These are phyloP conservation scores for Poecile montanus DNA, from an alignment of 2,797 vertebrate species.

Conservation along the genomic window DNA sequence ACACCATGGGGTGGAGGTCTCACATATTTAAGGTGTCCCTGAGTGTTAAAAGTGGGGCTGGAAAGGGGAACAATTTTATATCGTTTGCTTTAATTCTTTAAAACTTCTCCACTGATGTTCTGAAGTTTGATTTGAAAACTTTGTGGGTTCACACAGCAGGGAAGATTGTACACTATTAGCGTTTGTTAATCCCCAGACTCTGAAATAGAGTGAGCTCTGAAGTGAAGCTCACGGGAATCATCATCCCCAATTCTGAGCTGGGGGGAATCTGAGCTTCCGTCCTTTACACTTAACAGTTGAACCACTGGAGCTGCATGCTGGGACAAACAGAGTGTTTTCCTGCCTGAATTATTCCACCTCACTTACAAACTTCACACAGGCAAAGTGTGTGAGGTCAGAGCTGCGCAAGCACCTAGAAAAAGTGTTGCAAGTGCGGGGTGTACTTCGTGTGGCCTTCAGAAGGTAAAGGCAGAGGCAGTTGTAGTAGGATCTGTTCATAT, in stretches of 20 bases:
- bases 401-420: not conserved
- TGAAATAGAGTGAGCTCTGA: not conserved
- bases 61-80: not conserved
- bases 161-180: accelerated
- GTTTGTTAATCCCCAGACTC: not conserved
- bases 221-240: not conserved
- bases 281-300: not conserved
- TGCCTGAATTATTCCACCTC: not conserved
- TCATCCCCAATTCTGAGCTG: not conserved
- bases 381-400: not conserved
- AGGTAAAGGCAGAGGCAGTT: not conserved
- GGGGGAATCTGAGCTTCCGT: not conserved
- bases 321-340: not conserved
- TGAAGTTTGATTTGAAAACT: not conserved
- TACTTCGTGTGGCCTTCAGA: not conserved
- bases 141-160: not conserved
- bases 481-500: accelerated
- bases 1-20: too few species aligned
- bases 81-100: not conserved
- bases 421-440: accelerated
- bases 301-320: not conserved
- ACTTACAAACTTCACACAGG: not conserved
- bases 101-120: not conserved
- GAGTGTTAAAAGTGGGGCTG: not conserved
- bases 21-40: not conserved